Base-by-base conservation (phyloP, 2,888 invertebrate species). In the Graphium colonna region DNA sequence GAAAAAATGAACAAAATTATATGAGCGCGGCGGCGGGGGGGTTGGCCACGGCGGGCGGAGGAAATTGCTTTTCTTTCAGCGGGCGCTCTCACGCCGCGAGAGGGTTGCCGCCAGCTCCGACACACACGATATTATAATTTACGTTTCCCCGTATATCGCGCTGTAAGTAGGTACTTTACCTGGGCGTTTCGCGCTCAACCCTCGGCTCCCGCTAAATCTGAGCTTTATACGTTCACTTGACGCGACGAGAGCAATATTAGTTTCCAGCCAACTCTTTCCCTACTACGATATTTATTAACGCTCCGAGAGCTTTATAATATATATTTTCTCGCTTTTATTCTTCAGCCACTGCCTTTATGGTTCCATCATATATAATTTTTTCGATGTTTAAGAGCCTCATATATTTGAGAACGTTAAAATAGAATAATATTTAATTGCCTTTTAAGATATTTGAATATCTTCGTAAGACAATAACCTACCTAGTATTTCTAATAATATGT, bases 31-130 rank as follows among this genome's bases (percentile, higher is more conserved):
- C 84, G 84, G 79, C 56, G 57, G 28, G 5, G 28, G 8, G 28
- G 28, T 52, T 52, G 41, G 38, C 43, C 66, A 67, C 77, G 71
- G 73, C 77, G 79, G 76, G 79, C 79, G 81, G 75, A 84, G 87
- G 87, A 88, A 88, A 88, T 89, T 89, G 88, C 88, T 88, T 89
- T 89, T 89, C 88, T 89, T 89, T 89, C 89, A 88, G 85, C 79
- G 85, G 83, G 77, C 85, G 82, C 82, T 80, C 84, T 78, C 73
- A 69, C 73, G 72, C 58, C 79, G 79, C 76, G 84, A 84, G 87
- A 84, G 86, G 87, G 87, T 86, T 86, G 40, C 49, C 45, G 49
- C 45, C 45, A 84, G 75, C 82, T 68, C 70, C 82, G 79, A 78
- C 85, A 81, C 83, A 86, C 85, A 85, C 86, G 84, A 88, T 89